Base-by-base conservation (phyloP, 2,888 invertebrate genomes). In the Meteorus cinctellus region DNA sequence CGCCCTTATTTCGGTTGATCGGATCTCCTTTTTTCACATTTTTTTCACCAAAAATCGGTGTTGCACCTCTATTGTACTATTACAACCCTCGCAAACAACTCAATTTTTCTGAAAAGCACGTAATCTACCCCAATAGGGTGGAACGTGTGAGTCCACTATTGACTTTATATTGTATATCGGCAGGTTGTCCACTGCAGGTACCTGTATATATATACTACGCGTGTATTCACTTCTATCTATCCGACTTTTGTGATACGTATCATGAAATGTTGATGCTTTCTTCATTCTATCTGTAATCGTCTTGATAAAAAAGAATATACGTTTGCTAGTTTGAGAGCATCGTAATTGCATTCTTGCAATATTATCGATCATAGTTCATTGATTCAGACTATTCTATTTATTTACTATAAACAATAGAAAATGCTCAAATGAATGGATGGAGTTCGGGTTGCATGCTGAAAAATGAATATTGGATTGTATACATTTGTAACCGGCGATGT, bases 1-100 rank as follows among this genome's bases (percentile, higher is more conserved):
- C 84, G 84, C 86, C 80, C 86, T 86, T 88, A 86, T 89, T 89
- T 89, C 87, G 88, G 67, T 59, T 72, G 45, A 31, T 51, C n/a
- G 29, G 8, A 89, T 89, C 87, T 89, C 88, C 86, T 84, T 89
- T 89, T 89, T 89, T 89, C 86, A 84, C 84, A 85, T 87, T 89
- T 85, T 89, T 89, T 87, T 87, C 86, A 89, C 89, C 86, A 89
- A 89, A 89, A 89, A 85, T 85, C 86, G 85, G 80, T 83, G 78
- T 45, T 75, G 29, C 27, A 48, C 77, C 79, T 77, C 82, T 80
- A 84, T 88, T 87, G 84, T 88, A 75, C 74, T 80, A 77, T 77
- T 77, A 63, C 77, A 68, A 69, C 72, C 74, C 75, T 72, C 71
- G 27, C 16, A 41, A 60, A 63, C 62, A 51, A 79, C 70, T 77